Conservation (phyloP, 1,140 invertebrate species). For the Oscheius sp. region DNA sequence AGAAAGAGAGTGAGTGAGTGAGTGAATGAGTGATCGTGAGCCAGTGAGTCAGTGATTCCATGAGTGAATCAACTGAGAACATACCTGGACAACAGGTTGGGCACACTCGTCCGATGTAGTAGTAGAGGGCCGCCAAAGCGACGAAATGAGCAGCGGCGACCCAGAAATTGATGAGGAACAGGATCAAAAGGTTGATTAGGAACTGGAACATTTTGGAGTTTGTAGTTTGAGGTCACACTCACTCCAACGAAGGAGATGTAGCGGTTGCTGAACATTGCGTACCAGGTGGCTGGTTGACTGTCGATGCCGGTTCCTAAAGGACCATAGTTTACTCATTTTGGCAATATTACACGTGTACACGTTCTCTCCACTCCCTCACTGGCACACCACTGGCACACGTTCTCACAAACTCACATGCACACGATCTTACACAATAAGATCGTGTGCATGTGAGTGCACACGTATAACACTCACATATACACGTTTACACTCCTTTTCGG, state of each 20-base stretch:
- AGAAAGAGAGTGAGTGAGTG: too few species aligned
- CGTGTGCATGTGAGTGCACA: too few species aligned
- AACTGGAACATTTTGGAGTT: constrained; percentile 72
- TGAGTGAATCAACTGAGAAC: too few species aligned
- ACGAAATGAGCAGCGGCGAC: constrained; percentile 80
- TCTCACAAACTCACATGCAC: too few species aligned
- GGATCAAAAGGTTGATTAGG: constrained; percentile 79
- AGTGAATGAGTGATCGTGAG: too few species aligned
- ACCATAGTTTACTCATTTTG: not conserved
- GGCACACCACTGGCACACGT: too few species aligned
- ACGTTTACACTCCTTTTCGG: too few species aligned
- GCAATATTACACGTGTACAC: constrained; percentile 33
- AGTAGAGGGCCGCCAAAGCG: constrained; percentile 79
- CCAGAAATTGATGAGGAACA: constrained; percentile 87
- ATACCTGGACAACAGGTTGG: constrained; percentile 86
- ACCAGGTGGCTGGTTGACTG: constrained; percentile 86
- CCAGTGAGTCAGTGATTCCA: too few species aligned
- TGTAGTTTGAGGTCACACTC: constrained; percentile 59
- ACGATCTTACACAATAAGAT: constrained; percentile 1
- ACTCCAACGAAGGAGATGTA: constrained; percentile 87
- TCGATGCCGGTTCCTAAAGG: constrained; percentile 69
- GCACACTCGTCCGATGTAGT: constrained; percentile 88
- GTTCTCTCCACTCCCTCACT: too few species aligned
- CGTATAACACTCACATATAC: too few species aligned
- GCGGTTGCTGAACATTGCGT: constrained; percentile 83